These are phyloP conservation scores for Macrotis lagotis DNA, from an alignment of 2,113 vertebrate genomes.

Conservation along the genomic window DNA sequence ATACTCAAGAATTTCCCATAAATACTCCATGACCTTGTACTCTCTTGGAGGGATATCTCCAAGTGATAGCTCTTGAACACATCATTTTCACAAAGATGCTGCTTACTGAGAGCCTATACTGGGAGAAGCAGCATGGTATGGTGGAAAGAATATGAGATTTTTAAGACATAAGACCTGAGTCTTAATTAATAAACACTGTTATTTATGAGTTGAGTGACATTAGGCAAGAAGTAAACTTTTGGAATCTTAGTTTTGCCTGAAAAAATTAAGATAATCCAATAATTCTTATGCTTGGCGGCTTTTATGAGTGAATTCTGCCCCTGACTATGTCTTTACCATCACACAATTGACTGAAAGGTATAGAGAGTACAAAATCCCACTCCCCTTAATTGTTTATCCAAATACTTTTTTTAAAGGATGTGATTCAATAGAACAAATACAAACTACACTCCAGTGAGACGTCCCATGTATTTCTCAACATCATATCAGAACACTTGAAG, in stretches of 20 bases:
- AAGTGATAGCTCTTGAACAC: background rate
- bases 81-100: background rate
- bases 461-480: no score
- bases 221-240: background rate
- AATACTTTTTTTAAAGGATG: no score
- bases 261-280: background rate
- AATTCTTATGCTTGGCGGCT: background rate
- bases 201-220: background rate
- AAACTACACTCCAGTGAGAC: no score
- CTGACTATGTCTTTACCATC: background rate
- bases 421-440: no score
- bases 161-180: background rate
- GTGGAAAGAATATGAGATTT: background rate
- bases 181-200: conserved; percentile 4
- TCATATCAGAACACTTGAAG: no score
- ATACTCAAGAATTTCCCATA: no score
- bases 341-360: background rate
- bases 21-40: background rate
- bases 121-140: background rate
- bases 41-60: background rate
- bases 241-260: background rate
- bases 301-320: background rate
- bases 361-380: background rate
- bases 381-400: no score
- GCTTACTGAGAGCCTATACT: background rate